Conservation (phyloP, 1,140 invertebrate genomes). For the Propsilocerus akamusi region DNA sequence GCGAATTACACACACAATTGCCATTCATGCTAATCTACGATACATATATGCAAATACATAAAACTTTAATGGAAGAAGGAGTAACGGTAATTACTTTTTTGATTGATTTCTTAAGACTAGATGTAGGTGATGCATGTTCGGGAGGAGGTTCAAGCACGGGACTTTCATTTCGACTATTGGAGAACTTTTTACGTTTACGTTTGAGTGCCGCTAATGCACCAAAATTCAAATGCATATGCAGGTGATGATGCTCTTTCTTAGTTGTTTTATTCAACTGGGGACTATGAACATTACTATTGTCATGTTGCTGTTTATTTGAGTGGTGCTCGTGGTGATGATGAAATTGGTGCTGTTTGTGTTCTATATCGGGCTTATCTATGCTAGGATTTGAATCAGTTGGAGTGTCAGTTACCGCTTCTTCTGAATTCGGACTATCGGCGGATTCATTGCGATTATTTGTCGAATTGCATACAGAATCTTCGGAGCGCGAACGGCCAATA, state of each 20-base stretch:
- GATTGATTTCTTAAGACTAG: constrained; percentile 7
- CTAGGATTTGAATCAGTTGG: constrained; percentile 29
- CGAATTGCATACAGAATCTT: constrained; percentile 66
- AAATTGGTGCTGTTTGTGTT: neutral
- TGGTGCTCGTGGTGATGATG: neutral
- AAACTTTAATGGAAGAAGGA: neutral
- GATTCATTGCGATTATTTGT: constrained; percentile 8
- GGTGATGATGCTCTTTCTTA: constrained; percentile 2
- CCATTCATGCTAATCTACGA: constrained; percentile 5
- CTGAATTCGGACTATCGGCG: constrained; percentile 21
- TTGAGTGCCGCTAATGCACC: constrained; percentile 46
- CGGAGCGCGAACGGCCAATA: constrained; percentile 54
- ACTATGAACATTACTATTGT: constrained; percentile 1
- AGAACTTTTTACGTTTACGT: constrained; percentile 61
- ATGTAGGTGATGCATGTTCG: constrained; percentile 11
- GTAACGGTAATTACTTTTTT: constrained; percentile 9
- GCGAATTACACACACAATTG: constrained; percentile 6
- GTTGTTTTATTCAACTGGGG: constrained; percentile 2
- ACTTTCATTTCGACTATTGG: constrained; percentile 46
- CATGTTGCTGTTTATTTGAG: neutral
- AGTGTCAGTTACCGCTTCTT: constrained; percentile 22
- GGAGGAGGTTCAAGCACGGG: constrained; percentile 25
- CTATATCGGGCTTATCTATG: constrained; percentile 15
- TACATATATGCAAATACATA: neutral
- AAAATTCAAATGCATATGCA: constrained; percentile 14